Base-by-base conservation (phyloP, 2,888 invertebrate species). In the Drosophila glabriapex region DNA sequence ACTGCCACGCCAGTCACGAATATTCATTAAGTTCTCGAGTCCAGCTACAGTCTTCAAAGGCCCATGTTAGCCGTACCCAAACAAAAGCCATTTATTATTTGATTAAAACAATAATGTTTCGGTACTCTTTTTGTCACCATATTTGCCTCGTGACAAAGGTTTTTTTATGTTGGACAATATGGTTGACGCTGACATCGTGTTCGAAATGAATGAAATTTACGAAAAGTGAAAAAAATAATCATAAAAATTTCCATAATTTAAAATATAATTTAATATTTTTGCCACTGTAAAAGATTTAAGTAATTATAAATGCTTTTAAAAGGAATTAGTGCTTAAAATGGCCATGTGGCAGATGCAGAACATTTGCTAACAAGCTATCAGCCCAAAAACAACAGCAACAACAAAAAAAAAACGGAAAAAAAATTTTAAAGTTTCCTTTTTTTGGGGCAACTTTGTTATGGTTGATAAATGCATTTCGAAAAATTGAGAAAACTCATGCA, bases 381-480 rank as follows among this genome's bases (percentile, higher is more conserved):
- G 54, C 41, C 60, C 19, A 53, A 63, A 46, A 33, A 33, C 19
- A 33, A n/a, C 16, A 41, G 14, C 35, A 73, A 25, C 52, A 43
- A 6, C 37, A 16, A 16, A 4, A 33, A 4, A 29, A 53, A 62
- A 25, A 19, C 10, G 35, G 6, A 10, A 50, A 35, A 33, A 73
- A 39, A 43, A 54, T 76, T 66, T 74, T 12, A 16, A 70, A 58
- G 41, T 53, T 41, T 25, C 37, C 19, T 46, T 22, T 41, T 50
- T 39, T 46, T 46, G 31, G 6, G 12, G 16, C 25, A 65, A 70
- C 61, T 65, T 81, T 72, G 78, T 71, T 78, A 58, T 60, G 59
- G 52, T 58, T 80, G 63, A 67, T 67, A 80, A 80, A 80, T 80
- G 76, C 49, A 56, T 54, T 25, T 41, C 29, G 39, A 52, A 64